phyloP scores from a whole-genome alignment of 35 echinoderm and acorn worm species.

The Diadema setosum region DNA sequence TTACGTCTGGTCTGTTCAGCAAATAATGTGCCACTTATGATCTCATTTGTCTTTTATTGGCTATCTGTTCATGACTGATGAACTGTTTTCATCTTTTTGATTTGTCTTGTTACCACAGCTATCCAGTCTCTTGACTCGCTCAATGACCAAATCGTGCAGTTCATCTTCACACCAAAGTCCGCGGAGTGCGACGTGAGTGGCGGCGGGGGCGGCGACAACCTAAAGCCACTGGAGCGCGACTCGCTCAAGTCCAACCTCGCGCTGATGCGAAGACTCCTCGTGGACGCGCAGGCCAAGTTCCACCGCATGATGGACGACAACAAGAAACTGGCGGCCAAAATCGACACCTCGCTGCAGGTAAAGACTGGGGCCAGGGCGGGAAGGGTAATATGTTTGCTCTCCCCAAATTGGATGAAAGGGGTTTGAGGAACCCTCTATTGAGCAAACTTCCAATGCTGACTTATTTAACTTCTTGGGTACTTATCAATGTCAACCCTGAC shows the following conservation, averaged over 20 bases:
- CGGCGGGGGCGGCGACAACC: neutral
- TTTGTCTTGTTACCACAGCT: conserved; percentile 45
- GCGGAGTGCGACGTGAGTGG: conserved; percentile 70
- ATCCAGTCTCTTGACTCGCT: conserved; percentile 96
- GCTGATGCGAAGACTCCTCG: conserved; percentile 87
- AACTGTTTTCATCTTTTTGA: no score
- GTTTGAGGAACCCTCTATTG: no score
- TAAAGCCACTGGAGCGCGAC: conserved; percentile 60
- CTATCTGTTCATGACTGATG: no score
- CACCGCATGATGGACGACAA: conserved; percentile 90
- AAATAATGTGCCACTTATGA: no score
- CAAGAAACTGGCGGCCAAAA: conserved; percentile 40
- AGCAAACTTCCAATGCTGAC: no score
- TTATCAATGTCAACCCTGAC: no score
- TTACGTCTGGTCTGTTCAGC: no score
- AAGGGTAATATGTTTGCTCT: no score
- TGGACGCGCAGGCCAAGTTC: conserved; percentile 96
- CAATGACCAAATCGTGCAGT: conserved; percentile 98
- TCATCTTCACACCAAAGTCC: conserved; percentile 90
- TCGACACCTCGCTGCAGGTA: conserved; percentile 60
- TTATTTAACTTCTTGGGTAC: no score
- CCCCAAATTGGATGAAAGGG: no score
- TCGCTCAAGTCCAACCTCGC: conserved; percentile 88
- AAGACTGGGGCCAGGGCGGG: no score
- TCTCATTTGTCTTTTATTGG: no score